Evolutionary conservation across 2,113 vertebrate genomes (phyloP), one percentile per base, ranked within the genome.

Genomic region (Myodes glareolus): DNA sequence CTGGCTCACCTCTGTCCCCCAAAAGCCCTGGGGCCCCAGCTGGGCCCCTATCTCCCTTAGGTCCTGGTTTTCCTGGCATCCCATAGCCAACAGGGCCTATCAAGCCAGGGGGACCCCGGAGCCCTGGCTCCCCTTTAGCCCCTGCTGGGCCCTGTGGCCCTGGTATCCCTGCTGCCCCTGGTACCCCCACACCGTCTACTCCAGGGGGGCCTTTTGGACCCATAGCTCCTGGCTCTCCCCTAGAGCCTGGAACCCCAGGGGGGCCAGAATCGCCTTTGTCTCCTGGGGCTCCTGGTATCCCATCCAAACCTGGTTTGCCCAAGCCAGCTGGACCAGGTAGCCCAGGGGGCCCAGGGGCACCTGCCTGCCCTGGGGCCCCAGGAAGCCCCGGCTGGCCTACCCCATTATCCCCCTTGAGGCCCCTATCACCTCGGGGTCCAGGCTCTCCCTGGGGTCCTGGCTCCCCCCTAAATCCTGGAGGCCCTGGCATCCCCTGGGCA

Each of bases 21-120:
- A 99, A 98, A 45, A 98, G 95, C 93, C 99, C 99, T 27, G 99
- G 99, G 21, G 98, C 97, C 65, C 99, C 99, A 0, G 97, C 94
- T 92, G 98, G 99, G n/a, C 99, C 99, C 0, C 98, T 99, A 67
- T 99, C 99, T 80, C 99, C 99, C 92, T 99, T 99, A 33, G 98
- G 98, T 42, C 99, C 99, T 1, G 98, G 97, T 58, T 99, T 96
- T 45, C 99, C 99, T 3, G 99, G 99, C 98, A 99, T 99, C 94
- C 99, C 99, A 84, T 99, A 99, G 45, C 99, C 99, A 63, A 99
- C 98, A 0, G 99, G 97, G 8, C 99, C 99, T 2, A 99, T 99
- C 93, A 99, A 92, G 23, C 99, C 99, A 16, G 99, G 99, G 68
- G 97, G 96, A 7, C 99, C 99, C 0, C 99, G 98, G 13, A 94